Evolutionary conservation across 2,888 invertebrate species (phyloP), one percentile per base, ranked within the genome.

Genomic region (Scaptomyza parva): DNA sequence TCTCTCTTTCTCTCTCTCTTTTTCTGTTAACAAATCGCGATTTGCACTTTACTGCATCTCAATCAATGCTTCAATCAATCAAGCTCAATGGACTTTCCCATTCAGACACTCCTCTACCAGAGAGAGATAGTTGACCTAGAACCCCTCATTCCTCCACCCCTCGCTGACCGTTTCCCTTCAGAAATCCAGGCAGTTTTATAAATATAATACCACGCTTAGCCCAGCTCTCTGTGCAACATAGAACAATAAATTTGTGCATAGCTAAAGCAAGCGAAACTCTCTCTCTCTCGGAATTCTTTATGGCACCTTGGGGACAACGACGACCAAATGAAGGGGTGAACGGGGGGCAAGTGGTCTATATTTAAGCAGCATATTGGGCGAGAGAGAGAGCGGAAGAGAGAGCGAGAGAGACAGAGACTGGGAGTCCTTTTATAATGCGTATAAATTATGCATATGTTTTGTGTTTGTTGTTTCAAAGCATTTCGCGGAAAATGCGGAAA

Each of bases 201-300:
- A 72, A 75, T 75, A 75, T 69, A n/a, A n/a, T n/a, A n/a, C n/a
- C n/a, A n/a, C n/a, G n/a, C n/a, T n/a, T 75, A 30, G 52, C 39
- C 48, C 51, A n/a, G n/a, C n/a, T n/a, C 70, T 20, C 61, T 55
- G 62, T 57, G 67, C 67, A 66, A 66, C n/a, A n/a, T 73, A 47
- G 61, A 61, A 86, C 80, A 73, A 80, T 80, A 83, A 86, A 83
- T 80, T 76, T 73, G 24, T 70, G 60, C 77, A 83, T 67, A 66
- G 66, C 74, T 30, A 44, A 39, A 52, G 52, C 59, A 39, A 52
- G 52, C 59, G 53, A 52, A 57, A 45, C 75, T 64, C n/a, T n/a
- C n/a, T n/a, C n/a, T n/a, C n/a, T n/a, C 60, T 71, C 47, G 53
- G 64, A 83, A 63, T 83, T 76, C 81, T 81, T 86, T 81, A 81